Base-by-base conservation (phyloP, 1,140 invertebrate species). In the Drosophila nikananu region DNA sequence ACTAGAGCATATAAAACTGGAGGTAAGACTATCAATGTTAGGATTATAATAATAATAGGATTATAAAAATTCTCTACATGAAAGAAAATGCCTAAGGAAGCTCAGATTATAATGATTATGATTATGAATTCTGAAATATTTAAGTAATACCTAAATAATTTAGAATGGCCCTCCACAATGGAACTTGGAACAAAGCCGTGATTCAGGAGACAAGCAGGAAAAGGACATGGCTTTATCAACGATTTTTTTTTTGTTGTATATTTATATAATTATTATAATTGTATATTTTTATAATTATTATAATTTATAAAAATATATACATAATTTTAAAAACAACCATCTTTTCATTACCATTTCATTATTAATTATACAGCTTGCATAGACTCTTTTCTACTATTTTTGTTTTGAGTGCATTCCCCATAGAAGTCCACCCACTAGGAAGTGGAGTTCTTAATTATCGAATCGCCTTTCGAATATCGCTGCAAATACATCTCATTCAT, bases 401-500 rank as follows among this genome's bases (percentile, higher is more conserved):
- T 15, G 19, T 12, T 46, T 1, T 2, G 8, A 46, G 4, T 12
- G 5, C 10, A 42, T 9, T 4, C 3, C n/a, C 4, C 39, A 46
- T 23, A 37, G 8, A 21, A 35, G 39, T 70, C 65, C 64, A 46
- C 49, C 67, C 67, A 72, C 52, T 35, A 72, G 66, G 66, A 72
- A 71, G 37, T 61, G 30, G 23, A 73, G 19, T 49, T 61, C 30
- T 44, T 74, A 74, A 74, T 74, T 73, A 74, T 52, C 42, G 68
- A 44, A 61, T 52, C 48, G 23, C 71, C 71, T 71, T 71, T 71
- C 70, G 30, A 74, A 74, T 39, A 39, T 37, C 17, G 64, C 51
- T 39, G 39, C 42, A 39, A 54, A 57, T 25, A 73, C 71, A 74
- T 60, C 71, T 74, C 70, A 73, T 41, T 73, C 52, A 49, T 72